Conservation (phyloP, 1,140 invertebrate genomes). For the Drosophila gunungcola region DNA sequence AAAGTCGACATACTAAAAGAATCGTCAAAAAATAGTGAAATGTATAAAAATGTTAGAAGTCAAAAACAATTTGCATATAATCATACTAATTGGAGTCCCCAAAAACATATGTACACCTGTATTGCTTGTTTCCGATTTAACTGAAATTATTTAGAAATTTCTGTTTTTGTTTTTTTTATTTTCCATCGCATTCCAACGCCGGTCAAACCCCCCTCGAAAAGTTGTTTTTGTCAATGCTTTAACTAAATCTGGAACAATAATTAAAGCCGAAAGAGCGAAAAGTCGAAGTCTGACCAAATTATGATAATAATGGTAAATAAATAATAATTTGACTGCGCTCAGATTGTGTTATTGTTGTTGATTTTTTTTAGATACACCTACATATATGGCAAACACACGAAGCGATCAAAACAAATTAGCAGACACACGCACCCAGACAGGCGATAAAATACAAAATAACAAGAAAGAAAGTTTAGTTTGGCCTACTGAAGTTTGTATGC, state of each 20-base stretch:
- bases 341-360: conserved; percentile 26
- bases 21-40: too few relatives aligned
- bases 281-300: conserved; percentile 25
- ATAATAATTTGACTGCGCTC: conserved; percentile 45
- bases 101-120: neutral
- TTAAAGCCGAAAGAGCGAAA: conserved; percentile 21
- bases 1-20: neutral
- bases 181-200: conserved; percentile 21
- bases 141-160: conserved; percentile 14
- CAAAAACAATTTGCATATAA: conserved; percentile 2
- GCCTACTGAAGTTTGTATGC: neutral
- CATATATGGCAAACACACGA: conserved; percentile 61
- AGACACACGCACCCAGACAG: conserved; percentile 37
- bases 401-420: conserved; percentile 61
- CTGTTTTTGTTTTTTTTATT: conserved; percentile 1
- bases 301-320: conserved; percentile 58
- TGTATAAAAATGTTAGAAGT: neutral
- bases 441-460: neutral
- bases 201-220: conserved; percentile 34
- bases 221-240: conserved; percentile 11
- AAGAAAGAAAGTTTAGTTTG: conserved; percentile 4
- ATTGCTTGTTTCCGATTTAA: conserved; percentile 4
- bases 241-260: conserved; percentile 31
- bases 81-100: neutral
- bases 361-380: conserved; percentile 10